Evolutionary conservation across 2,888 invertebrate genomes (phyloP).

Genomic region (Toxonevra muliebris): DNA sequence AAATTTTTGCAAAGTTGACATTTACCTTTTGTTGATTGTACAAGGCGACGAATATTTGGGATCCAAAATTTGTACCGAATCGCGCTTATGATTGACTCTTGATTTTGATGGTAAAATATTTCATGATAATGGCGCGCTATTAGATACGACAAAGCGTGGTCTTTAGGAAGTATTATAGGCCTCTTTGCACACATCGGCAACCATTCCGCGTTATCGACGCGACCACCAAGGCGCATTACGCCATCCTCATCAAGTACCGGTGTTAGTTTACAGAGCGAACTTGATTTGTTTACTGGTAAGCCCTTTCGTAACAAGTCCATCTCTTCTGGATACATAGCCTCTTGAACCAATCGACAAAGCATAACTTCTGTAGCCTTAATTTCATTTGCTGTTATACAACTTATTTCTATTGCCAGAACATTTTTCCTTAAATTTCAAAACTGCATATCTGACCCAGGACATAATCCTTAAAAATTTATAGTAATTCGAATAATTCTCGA

Average conservation of each 20-base stretch:
- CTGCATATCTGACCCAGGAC: constrained; percentile 17
- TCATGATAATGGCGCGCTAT: constrained; percentile 33
- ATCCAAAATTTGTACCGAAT: no score
- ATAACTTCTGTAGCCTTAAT: no score
- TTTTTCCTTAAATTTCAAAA: not conserved
- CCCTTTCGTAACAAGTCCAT: no score
- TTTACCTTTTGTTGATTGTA: no score
- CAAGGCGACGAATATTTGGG: no score
- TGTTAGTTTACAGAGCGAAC: constrained; percentile 6
- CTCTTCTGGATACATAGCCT: no score
- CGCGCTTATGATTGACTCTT: no score
- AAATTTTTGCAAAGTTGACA: no score
- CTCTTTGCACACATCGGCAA: constrained; percentile 13
- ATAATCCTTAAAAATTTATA: constrained; percentile 7
- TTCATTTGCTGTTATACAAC: no score
- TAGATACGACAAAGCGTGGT: constrained; percentile 21
- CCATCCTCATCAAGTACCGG: constrained; percentile 8
- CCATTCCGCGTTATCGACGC: not conserved
- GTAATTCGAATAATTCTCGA: no score
- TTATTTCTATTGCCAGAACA: not conserved
- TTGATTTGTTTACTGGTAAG: not conserved
- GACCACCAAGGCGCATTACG: constrained; percentile 2
- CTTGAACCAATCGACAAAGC: no score
- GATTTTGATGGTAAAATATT: constrained; percentile 34
- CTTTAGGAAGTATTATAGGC: constrained; percentile 26